Base-by-base conservation (phyloP, 2,797 vertebrate species). In the Hapalemur alaotrensis region DNA sequence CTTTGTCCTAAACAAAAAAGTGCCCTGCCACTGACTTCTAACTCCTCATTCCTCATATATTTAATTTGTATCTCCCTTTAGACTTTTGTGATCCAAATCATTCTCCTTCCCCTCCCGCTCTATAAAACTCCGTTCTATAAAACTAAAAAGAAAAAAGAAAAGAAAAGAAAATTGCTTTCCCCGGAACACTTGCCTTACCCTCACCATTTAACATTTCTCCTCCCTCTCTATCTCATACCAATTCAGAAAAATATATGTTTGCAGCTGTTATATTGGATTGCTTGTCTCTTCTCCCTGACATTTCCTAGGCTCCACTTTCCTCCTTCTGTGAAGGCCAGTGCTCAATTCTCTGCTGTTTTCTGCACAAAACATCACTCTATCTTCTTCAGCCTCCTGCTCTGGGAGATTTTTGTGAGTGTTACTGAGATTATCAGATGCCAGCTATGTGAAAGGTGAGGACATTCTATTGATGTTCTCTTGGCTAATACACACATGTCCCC, bases 371-470 rank as follows among this genome's bases (percentile, higher is more conserved):
- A 32, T 79, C 48, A 18, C n/a, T 85, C 65, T 70, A 61, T 86
- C 46, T 85, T 88, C 90, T 23, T 5, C 4, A 78, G 54, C 14
- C 14, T 87, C 7, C 14, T 86, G 46, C n/a, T 90, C 54, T 57
- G 22, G 38, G 43, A 41, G 52, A 81, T 52, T 85, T 84, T 85
- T 93, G 78, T 82, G 14, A 92, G 69, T 90, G 69, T 92, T 84
- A 65, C 0, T 78, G 86, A 86, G 70, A 95, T 78, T 81, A 93
- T 88, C 93, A 88, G 84, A 72, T 76, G 83, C 41, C 69, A 80
- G 18, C 4, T 25, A 78, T 59, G 43, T 79, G 89, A 98, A 95
- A 97, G 76, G 75, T 70, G 41, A 94, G 89, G 89, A 76, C 32
- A 94, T 80, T 65, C 79, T 75, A 91, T 57, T 38, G 75, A 84